Percentiles rank a stretch among this genome's conserved stretches.
Evolutionary conservation across 2,888 invertebrate genomes (phyloP).

Genomic region (Brenthis ino): DNA sequence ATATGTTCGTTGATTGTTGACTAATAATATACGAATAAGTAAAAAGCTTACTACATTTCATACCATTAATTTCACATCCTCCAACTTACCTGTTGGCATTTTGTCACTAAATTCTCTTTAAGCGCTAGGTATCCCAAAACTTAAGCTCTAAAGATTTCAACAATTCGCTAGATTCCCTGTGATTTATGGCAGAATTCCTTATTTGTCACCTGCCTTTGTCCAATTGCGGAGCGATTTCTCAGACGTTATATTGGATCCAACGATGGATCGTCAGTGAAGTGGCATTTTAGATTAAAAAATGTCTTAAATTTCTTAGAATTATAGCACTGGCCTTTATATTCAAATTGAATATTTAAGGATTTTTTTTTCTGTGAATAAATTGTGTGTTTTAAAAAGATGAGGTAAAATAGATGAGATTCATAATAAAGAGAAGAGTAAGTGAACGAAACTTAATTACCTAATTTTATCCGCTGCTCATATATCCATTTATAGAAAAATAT

Average conservation of each 20-base stretch:
- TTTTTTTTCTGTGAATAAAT: too few species aligned
- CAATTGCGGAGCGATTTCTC: constrained; percentile 32
- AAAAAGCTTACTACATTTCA: too few species aligned
- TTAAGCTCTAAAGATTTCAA: constrained; percentile 12
- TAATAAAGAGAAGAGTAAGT: too few species aligned
- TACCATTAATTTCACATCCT: background rate
- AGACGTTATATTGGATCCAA: constrained; percentile 26
- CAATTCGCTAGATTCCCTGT: constrained; percentile 18
- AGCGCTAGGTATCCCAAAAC: background rate
- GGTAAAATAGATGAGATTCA: too few species aligned
- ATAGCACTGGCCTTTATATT: background rate
- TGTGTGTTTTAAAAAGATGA: too few species aligned
- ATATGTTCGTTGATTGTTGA: too few species aligned
- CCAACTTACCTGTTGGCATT: constrained; percentile 6
- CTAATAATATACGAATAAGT: too few species aligned
- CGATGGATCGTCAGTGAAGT: constrained; percentile 19
- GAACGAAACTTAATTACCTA: too few species aligned
- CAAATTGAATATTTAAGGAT: too few species aligned
- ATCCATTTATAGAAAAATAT: too few species aligned
- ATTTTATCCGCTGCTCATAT: too few species aligned
- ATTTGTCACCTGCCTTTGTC: constrained; percentile 39
- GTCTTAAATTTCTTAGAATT: background rate
- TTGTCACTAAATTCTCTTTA: constrained; percentile 15
- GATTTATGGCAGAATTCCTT: constrained; percentile 28
- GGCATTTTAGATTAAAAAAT: constrained; percentile 18